A percentile compares a stretch with the other conserved stretches of the same genome.
Evolutionary conservation across 2,113 vertebrate species (phyloP).

Genomic region (Rhabdomys dilectus): DNA sequence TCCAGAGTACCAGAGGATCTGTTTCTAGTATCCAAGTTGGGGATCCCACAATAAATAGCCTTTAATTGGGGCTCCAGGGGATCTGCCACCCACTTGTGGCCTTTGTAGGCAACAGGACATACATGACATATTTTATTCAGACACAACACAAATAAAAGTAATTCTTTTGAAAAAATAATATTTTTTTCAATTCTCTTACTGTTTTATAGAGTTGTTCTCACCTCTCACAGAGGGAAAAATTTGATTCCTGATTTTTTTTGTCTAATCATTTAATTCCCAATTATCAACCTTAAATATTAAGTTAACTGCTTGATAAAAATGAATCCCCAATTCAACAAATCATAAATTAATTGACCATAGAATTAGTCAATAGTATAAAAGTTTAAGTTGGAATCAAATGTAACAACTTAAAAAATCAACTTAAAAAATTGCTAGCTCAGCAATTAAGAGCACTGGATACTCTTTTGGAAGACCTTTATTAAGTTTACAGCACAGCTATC

Average conservation of each 20-base stretch:
- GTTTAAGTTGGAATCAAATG: background rate
- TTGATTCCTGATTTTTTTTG: background rate
- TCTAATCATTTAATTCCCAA: background rate
- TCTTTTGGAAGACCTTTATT: background rate
- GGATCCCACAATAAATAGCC: background rate
- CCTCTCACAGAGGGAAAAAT: background rate
- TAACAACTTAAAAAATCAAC: background rate
- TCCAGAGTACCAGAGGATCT: background rate
- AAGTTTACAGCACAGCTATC: background rate
- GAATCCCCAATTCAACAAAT: background rate
- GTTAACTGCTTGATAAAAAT: background rate
- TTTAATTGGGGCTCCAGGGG: background rate
- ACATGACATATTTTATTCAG: background rate
- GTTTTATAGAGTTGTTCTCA: background rate
- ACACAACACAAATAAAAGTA: background rate
- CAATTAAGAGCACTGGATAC: background rate
- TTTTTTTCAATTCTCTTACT: background rate
- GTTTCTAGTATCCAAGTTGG: no score
- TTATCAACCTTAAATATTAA: background rate
- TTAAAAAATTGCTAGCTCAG: background rate
- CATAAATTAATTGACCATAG: background rate
- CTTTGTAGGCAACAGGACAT: background rate
- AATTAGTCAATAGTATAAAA: background rate
- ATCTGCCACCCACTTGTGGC: background rate
- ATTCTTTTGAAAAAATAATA: background rate